phyloP scores from a whole-genome alignment of 2,888 invertebrate genomes.

The Acanthococcus lagerstroemiae region DNA sequence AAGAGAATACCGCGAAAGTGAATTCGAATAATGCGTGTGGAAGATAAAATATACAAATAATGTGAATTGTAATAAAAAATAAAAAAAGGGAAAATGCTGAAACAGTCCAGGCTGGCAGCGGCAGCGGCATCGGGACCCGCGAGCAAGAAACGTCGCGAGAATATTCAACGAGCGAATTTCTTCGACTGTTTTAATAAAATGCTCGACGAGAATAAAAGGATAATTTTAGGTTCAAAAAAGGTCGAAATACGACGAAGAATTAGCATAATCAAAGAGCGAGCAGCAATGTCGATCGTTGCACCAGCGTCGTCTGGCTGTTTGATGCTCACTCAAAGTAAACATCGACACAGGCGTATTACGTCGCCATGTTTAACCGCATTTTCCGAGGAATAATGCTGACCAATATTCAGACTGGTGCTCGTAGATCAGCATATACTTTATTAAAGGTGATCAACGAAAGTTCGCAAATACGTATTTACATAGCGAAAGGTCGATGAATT shows the following conservation, averaged over 20 bases:
- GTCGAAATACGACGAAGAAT: neutral
- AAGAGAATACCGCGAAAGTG: too few species aligned
- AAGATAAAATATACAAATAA: too few species aligned
- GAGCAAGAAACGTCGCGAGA: neutral
- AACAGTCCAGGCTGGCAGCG: too few species aligned
- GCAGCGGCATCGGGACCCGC: too few species aligned
- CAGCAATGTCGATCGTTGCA: neutral
- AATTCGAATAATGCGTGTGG: too few species aligned
- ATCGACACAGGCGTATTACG: neutral
- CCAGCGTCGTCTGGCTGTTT: neutral
- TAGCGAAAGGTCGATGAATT: constrained; percentile 15
- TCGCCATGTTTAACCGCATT: neutral
- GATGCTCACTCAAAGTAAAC: constrained; percentile 4
- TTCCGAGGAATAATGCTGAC: too few species aligned
- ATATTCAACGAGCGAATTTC: neutral
- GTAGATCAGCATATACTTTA: constrained; percentile 10
- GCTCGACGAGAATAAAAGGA: neutral
- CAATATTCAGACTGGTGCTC: constrained; percentile 3
- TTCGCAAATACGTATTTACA: constrained; percentile 11
- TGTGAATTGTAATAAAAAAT: too few species aligned
- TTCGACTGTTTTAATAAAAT: neutral
- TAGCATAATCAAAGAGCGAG: constrained; percentile 12
- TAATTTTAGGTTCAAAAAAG: neutral
- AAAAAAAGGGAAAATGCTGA: too few species aligned
- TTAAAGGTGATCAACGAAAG: constrained; percentile 11